A percentile compares a stretch with the other conserved stretches of the same genome.
These are phyloP conservation scores for Dendrolimus kikuchii DNA, from an alignment of 1,140 invertebrate genomes.

Conservation along the genomic window DNA sequence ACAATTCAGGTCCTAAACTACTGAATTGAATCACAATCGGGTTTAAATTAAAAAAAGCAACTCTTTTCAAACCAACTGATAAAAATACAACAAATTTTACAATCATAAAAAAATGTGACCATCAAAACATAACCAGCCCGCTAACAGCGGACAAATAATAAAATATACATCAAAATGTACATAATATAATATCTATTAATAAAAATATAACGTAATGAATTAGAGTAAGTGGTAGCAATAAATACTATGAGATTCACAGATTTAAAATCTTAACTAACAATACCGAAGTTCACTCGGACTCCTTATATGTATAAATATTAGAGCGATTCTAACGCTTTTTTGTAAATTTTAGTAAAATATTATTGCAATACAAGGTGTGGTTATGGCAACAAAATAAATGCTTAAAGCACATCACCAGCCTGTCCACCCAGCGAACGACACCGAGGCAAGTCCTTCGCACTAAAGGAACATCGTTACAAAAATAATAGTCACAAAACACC, in stretches of 20 bases:
- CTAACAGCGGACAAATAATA: slow-evolving; percentile 63
- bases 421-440: slow-evolving; percentile 58
- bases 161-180: slow-evolving; percentile 72
- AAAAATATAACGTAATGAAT: slow-evolving; percentile 67
- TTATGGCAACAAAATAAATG: slow-evolving; percentile 74
- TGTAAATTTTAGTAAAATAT: slow-evolving; percentile 70
- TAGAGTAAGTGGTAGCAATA: slow-evolving; percentile 68
- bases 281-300: slow-evolving; percentile 58
- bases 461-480: slow-evolving; percentile 63
- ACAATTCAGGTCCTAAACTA: slow-evolving; percentile 50
- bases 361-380: slow-evolving; percentile 70
- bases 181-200: slow-evolving; percentile 69
- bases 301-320: slow-evolving; percentile 48
- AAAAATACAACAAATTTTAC: slow-evolving; percentile 66
- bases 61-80: slow-evolving; percentile 56
- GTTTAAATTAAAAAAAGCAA: slow-evolving; percentile 47
- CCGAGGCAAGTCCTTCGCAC: slow-evolving; percentile 61
- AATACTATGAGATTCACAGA: slow-evolving; percentile 73
- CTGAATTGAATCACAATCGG: slow-evolving; percentile 47
- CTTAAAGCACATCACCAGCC: slow-evolving; percentile 71
- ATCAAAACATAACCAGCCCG: slow-evolving; percentile 57
- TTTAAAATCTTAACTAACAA: slow-evolving; percentile 71
- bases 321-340: slow-evolving; percentile 54
- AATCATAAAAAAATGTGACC: slow-evolving; percentile 62
- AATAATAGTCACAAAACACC: slow-evolving; percentile 47